phyloP scores from a whole-genome alignment of 2,888 invertebrate genomes.

The Caenorhabditis sinica region DNA sequence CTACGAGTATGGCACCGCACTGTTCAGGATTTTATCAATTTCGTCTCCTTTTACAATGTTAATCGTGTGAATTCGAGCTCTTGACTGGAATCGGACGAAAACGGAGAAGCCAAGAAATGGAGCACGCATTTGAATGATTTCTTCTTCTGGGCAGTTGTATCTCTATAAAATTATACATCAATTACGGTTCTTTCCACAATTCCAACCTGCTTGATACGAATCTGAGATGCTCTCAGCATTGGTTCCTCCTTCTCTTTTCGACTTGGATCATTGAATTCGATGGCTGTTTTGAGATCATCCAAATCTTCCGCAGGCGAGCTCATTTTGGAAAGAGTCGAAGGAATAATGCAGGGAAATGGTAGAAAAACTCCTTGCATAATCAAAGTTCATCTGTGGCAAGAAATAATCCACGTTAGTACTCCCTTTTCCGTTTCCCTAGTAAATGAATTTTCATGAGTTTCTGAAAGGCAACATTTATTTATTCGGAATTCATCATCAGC shows the following conservation, averaged over 20 bases:
- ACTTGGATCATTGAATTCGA: constrained; percentile 36
- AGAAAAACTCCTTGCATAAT: not conserved
- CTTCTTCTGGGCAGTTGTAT: constrained; percentile 64
- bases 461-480: not conserved
- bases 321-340: not conserved
- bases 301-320: constrained; percentile 14
- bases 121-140: constrained; percentile 52
- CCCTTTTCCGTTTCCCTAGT: not conserved
- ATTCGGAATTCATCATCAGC: not conserved
- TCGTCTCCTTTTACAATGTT: constrained; percentile 40
- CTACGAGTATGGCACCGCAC: constrained; percentile 49
- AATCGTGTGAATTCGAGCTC: constrained; percentile 64
- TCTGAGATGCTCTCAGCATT: constrained; percentile 52
- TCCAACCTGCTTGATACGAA: constrained; percentile 61
- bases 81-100: constrained; percentile 68
- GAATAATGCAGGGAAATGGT: not conserved
- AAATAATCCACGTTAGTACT: not conserved
- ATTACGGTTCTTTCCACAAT: not conserved
- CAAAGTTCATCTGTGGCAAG: not conserved
- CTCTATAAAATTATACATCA: constrained; percentile 18
- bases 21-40: constrained; percentile 24
- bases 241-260: constrained; percentile 41
- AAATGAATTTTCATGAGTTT: not conserved
- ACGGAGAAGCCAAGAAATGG: constrained; percentile 69
- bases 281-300: constrained; percentile 61